These are phyloP conservation scores for Parascotia fuliginaria DNA, from an alignment of 2,888 invertebrate species.

Conservation along the genomic window DNA sequence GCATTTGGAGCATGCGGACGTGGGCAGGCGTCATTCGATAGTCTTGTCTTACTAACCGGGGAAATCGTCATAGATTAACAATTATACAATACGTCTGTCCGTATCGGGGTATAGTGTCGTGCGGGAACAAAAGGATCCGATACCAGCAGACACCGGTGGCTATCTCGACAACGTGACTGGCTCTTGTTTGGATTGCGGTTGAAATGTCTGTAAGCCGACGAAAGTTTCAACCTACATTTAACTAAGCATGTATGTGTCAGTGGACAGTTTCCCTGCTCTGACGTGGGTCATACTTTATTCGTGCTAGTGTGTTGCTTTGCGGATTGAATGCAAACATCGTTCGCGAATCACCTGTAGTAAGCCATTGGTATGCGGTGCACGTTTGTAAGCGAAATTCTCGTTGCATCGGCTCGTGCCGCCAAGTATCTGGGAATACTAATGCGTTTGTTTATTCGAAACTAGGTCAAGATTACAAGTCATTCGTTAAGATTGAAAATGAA, in stretches of 20 bases:
- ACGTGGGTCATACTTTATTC: constrained; percentile 63
- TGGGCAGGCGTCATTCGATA: constrained; percentile 69
- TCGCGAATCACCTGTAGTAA: constrained; percentile 52
- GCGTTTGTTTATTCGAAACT: constrained; percentile 48
- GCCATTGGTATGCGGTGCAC: constrained; percentile 58
- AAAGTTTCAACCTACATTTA: constrained; percentile 79
- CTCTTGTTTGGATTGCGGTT: constrained; percentile 79
- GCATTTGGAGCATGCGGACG: constrained; percentile 77
- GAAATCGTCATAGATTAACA: constrained; percentile 60
- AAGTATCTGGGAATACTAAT: constrained; percentile 54
- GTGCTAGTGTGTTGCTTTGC: constrained; percentile 73
- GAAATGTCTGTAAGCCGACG: constrained; percentile 68
- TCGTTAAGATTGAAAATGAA: constrained; percentile 27
- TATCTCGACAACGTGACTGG: constrained; percentile 73
- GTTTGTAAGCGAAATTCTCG: constrained; percentile 65
- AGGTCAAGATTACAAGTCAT: constrained; percentile 41
- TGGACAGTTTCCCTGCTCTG: constrained; percentile 73
- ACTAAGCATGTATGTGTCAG: constrained; percentile 71
- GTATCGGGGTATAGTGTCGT: constrained; percentile 54
- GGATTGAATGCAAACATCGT: constrained; percentile 76
- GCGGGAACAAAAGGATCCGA: constrained; percentile 57
- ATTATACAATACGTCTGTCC: constrained; percentile 54
- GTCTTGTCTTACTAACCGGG: constrained; percentile 63
- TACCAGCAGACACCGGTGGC: constrained; percentile 49
- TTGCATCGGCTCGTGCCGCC: constrained; percentile 62